Evolutionary conservation across 2,888 invertebrate species (phyloP).

Genomic region (Eutolmus rufibarbis): DNA sequence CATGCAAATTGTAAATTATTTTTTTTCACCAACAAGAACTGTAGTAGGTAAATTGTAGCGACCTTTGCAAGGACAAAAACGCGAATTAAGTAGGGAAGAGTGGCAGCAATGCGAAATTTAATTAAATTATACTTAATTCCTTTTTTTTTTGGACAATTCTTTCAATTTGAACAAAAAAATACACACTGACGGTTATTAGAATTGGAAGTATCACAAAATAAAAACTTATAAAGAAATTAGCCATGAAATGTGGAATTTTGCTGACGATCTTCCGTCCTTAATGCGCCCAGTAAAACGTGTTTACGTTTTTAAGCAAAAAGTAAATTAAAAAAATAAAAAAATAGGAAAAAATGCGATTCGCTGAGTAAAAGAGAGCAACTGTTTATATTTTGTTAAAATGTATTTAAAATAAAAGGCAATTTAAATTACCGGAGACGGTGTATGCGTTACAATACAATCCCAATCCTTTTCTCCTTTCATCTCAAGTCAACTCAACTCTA

Average conservation of each 20-base stretch:
- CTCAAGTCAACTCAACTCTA: neutral
- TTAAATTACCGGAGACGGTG: conserved; percentile 7
- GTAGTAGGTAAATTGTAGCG: neutral
- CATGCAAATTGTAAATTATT: conserved; percentile 22
- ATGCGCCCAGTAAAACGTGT: conserved; percentile 1
- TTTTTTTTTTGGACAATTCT: neutral
- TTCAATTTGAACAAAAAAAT: neutral
- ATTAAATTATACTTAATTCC: neutral
- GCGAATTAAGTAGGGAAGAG: neutral
- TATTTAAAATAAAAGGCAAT: conserved; percentile 45
- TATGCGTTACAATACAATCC: neutral
- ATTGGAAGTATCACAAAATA: neutral
- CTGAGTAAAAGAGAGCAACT: conserved; percentile 40
- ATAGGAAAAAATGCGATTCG: neutral
- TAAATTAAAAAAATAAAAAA: neutral
- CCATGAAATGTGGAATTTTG: neutral
- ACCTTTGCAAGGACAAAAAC: neutral
- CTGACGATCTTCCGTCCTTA: conserved; percentile 5
- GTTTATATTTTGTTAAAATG: conserved; percentile 46
- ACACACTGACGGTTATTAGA: neutral
- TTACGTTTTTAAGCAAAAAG: neutral
- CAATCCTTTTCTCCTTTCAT: neutral
- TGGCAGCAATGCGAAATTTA: neutral
- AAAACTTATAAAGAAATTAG: neutral
- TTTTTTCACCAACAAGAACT: conserved; percentile 5